Evolutionary conservation across 2,113 vertebrate species (phyloP).

Genomic region (Candoia aspera): DNA sequence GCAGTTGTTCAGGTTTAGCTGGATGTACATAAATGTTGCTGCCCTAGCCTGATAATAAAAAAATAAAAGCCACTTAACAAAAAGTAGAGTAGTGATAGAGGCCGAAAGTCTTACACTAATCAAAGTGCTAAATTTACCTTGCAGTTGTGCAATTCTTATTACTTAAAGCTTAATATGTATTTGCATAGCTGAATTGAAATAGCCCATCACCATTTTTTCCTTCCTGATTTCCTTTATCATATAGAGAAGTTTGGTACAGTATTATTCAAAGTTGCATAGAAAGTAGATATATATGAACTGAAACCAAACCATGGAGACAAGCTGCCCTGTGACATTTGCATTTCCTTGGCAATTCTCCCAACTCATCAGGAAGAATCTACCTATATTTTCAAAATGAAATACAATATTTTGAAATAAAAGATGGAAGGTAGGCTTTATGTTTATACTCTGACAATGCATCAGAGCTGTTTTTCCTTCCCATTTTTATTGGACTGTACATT

Average conservation of each 20-base stretch:
- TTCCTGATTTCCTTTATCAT: conserved; percentile 42
- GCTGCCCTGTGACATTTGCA: conserved; percentile 65
- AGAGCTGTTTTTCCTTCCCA: neutral
- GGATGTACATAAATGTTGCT: neutral
- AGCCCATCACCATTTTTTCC: neutral
- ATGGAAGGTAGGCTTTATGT: conserved; percentile 19
- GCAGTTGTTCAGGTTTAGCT: conserved; percentile 7
- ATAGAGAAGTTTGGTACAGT: conserved; percentile 31
- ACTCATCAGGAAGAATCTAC: conserved; percentile 50
- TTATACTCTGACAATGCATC: conserved; percentile 44
- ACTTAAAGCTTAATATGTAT: conserved; percentile 44
- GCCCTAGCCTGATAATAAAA: conserved; percentile 26
- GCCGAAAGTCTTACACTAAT: neutral
- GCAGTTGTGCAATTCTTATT: conserved; percentile 39
- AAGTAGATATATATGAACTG: conserved; percentile 67
- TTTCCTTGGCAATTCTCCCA: conserved; percentile 71
- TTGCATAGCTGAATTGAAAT: conserved; percentile 20
- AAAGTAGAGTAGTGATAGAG: conserved; percentile 13
- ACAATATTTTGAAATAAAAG: conserved; percentile 40
- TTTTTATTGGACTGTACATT: conserved; percentile 15
- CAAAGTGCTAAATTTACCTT: conserved; percentile 31
- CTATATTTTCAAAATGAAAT: conserved; percentile 58
- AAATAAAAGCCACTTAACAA: conserved; percentile 21
- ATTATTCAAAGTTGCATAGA: conserved; percentile 67
- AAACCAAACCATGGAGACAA: conserved; percentile 70